Base-by-base conservation (phyloP, 2,888 invertebrate species). In the Protophormia terraenovae region DNA sequence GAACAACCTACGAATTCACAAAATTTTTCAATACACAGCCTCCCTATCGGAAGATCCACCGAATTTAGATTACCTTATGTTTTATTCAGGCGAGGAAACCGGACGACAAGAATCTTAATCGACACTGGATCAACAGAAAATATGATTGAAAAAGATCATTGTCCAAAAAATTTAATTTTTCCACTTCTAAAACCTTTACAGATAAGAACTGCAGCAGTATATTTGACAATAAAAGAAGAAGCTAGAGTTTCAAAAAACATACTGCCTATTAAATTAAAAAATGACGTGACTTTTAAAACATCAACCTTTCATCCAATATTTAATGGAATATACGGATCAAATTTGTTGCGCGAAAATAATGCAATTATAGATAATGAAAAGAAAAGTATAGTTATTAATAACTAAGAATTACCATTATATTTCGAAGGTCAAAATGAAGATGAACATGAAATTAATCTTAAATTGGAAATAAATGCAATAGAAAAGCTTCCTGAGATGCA, bases 121-220 rank as follows among this genome's bases (percentile, higher is more conserved):
- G 38, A 64, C 22, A 41, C 64, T 10, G 29, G 66, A 16, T 67
- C 47, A 2, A 67, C 66, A 16, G 29, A 67, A 29, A 66, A 66
- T 10, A 2, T 64, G 2, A 22, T 64, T 8, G 6, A 12, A 24
- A 24, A 7, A 10, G 3, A 10, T 14, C 24, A 64, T 27, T 64
- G 64, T n/a, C 64, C 24, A 27, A 3, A 0, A 19, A 16, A 29
- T 45, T 47, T 66, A 12, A 29, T 47, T 10, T 8, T 0, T 45
- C 2, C 45, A 3, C 19, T 67, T 14, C 14, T 16, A 47, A 27
- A 3, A 2, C 38, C 24, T 4, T 4, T 24, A 10, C 16, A 19
- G 12, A 35, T 35, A 32, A 60, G 16, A 60, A 19, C 32, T 8
- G 60, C 35, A 1, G 4, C 60, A 60, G 16, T 16, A 3, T 35